These are phyloP conservation scores for Acipenser oxyrinchus DNA, from an alignment of 2,797 vertebrate genomes.

Conservation along the genomic window DNA sequence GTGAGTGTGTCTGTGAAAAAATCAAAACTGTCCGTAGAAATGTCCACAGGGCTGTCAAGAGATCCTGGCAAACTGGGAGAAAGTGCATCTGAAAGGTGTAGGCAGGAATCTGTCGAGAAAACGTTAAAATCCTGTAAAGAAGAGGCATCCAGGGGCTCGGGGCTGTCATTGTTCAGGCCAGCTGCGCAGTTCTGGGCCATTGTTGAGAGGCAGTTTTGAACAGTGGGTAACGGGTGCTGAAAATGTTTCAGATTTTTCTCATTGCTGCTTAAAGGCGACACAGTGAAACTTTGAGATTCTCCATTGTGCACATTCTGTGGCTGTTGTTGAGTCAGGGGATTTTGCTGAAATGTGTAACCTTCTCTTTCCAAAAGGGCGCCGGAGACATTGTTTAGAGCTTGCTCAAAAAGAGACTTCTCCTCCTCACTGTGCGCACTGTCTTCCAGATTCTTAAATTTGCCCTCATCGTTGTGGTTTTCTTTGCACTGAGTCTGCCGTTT, in stretches of 20 bases:
- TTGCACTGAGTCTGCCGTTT: slow-evolving; percentile 92
- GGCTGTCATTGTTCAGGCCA: slow-evolving; percentile 85
- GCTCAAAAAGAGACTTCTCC: slow-evolving; percentile 74
- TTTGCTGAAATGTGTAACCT: slow-evolving; percentile 79
- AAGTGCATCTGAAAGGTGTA: slow-evolving; percentile 88
- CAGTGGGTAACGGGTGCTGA: slow-evolving; percentile 80
- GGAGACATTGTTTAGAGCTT: slow-evolving; percentile 61
- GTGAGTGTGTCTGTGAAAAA: slow-evolving; percentile 92
- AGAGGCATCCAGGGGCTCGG: slow-evolving; percentile 77
- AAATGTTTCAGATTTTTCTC: slow-evolving; percentile 99
- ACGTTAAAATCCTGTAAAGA: slow-evolving; percentile 84
- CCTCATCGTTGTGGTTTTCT: slow-evolving; percentile 83
- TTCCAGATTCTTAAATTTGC: slow-evolving; percentile 71
- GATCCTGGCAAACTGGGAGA: slow-evolving; percentile 84
- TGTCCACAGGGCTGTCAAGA: slow-evolving; percentile 77
- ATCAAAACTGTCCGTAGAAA: slow-evolving; percentile 83
- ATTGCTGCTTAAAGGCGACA: slow-evolving; percentile 88
- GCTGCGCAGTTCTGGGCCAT: slow-evolving; percentile 88
- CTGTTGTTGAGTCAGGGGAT: slow-evolving; percentile 76
- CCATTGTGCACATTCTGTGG: slow-evolving; percentile 80
- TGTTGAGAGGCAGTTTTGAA: slow-evolving; percentile 81
- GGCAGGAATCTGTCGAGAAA: slow-evolving; percentile 84
- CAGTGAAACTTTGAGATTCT: slow-evolving; percentile 76
- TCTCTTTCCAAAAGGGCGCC: slow-evolving; percentile 80
- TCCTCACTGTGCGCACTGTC: slow-evolving; percentile 67